Evolutionary conservation across 2,797 vertebrate genomes (phyloP), one percentile per base, ranked within the genome.

Genomic region (Poecilia velifera): DNA sequence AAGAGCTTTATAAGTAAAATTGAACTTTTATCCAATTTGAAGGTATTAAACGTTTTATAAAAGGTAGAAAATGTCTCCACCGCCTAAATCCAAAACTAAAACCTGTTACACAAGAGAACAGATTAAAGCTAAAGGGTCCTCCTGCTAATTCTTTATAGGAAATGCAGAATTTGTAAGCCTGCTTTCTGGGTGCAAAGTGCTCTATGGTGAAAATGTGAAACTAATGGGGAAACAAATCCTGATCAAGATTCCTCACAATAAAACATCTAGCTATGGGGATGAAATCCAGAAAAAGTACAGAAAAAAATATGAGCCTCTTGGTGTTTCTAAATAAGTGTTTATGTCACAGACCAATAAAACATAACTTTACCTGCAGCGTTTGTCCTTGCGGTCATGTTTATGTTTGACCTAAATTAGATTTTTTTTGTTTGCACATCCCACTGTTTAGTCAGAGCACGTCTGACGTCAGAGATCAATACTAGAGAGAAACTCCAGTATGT

Each of bases 151-250:
- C 0, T 41, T 41, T 41, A 39, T 5, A 68, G 64, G 66, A 43
- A 70, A 70, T 45, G 25, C 66, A 45, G 66, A 45, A 45, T 25
- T 22, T 43, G 66, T n/a, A 45, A 70, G 41, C 41, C 66, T 41
- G 36, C 36, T 41, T 68, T 68, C 36, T 68, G 64, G 36, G 64
- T 39, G 64, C 64, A 68, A 68, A 45, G 66, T 70, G 25, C 41
- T 70, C 25, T 16, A 3, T 45, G 41, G 41, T 43, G 66, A 70
- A 70, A 70, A n/a, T n/a, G 10, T 70, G 41, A 70, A 70, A n/a
- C 22, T 70, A 70, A 43, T 14, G 22, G 39, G 7, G 7, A 43
- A 70, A 22, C 62, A 66, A 66, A 66, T 39, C 36, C 22, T 41
- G 36, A 22, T 22, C 20, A 68, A 68, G 36, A 41, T 22, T 22